phyloP scores from a whole-genome alignment of 1,140 invertebrate species.

The Bombus balteatus region DNA sequence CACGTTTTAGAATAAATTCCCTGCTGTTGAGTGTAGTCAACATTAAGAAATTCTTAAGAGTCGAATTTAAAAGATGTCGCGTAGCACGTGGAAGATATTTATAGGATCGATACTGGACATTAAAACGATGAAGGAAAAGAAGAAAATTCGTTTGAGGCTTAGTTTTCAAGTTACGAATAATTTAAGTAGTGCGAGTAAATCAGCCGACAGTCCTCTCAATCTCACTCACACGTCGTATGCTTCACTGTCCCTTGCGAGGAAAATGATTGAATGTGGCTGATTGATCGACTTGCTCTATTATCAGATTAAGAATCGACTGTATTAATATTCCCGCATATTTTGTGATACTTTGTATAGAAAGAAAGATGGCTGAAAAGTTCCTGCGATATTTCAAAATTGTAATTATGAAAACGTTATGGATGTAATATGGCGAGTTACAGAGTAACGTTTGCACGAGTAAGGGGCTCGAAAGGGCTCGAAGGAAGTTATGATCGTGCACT shows the following conservation, averaged over 20 bases:
- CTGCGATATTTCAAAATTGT: background rate
- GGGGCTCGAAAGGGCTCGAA: background rate
- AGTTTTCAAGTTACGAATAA: background rate
- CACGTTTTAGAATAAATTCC: constrained; percentile 9
- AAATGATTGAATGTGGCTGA: no score
- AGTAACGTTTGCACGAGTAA: background rate
- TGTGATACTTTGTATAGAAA: background rate
- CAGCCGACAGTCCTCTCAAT: background rate
- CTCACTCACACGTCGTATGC: no score
- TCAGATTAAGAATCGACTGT: no score
- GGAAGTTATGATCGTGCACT: background rate
- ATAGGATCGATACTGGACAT: background rate
- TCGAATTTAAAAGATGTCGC: no score
- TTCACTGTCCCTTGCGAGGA: no score
- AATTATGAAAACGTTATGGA: background rate
- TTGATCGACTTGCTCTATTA: no score
- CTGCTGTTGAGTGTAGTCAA: background rate
- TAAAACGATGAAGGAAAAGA: background rate
- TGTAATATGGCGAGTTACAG: no score
- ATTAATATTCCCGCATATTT: background rate
- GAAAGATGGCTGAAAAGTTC: background rate
- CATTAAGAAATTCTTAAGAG: background rate
- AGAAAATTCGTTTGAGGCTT: background rate
- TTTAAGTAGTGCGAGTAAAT: background rate
- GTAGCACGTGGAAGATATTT: background rate